Conservation (phyloP, 1,140 invertebrate genomes). For the Tetranychus urticae region DNA sequence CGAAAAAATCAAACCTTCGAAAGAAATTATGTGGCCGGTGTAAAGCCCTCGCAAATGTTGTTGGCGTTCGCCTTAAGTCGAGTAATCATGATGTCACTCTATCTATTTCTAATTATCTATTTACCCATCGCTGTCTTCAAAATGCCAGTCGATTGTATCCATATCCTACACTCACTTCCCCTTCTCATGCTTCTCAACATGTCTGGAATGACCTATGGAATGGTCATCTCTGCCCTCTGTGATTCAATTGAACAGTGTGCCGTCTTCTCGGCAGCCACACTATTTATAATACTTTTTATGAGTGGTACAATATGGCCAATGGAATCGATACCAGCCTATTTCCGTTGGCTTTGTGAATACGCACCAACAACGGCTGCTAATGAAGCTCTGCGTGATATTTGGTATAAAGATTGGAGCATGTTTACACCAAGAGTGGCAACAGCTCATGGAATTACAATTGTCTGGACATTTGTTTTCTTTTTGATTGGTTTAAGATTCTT, state of each 20-base stretch:
- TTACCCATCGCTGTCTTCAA: neutral
- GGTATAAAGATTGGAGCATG: neutral
- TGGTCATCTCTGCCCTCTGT: neutral
- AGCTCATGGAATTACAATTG: conserved; percentile 2
- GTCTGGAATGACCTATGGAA: conserved; percentile 1
- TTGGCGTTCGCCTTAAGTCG: conserved; percentile 36
- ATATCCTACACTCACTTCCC: neutral
- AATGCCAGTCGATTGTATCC: neutral
- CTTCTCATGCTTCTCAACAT: neutral
- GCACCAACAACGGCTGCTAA: conserved; percentile 72
- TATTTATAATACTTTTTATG: conserved; percentile 33
- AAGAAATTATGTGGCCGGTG: conserved; percentile 63
- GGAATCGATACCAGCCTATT: conserved; percentile 61
- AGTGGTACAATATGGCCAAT: conserved; percentile 64
- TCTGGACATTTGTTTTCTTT: conserved; percentile 33
- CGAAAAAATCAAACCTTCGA: conserved; percentile 64
- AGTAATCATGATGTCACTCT: neutral
- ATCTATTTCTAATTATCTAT: neutral
- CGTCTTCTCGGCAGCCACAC: neutral
- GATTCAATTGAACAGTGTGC: neutral
- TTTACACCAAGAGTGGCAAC: neutral
- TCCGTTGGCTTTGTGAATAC: conserved; percentile 53
- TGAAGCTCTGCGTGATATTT: conserved; percentile 55
- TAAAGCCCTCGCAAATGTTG: conserved; percentile 61
- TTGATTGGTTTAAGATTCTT: conserved; percentile 36